A percentile compares a stretch with the other conserved stretches of the same genome.
Evolutionary conservation across 2,888 invertebrate genomes (phyloP).

Genomic region (Tolmerus cingulatus): DNA sequence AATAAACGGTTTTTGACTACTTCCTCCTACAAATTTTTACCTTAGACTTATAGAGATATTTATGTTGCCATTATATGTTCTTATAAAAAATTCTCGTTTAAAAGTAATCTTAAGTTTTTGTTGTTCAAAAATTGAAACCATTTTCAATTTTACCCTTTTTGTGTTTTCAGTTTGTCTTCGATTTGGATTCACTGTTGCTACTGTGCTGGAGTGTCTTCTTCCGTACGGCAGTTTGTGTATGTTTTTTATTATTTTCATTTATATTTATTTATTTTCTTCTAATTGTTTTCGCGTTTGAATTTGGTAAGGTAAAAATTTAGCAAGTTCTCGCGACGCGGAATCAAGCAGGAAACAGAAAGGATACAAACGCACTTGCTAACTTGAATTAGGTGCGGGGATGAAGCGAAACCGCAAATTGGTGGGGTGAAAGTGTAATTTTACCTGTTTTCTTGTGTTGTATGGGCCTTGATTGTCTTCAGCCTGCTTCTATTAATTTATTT

Average conservation of each 20-base stretch:
- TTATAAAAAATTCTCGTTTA: slow-evolving; percentile 35
- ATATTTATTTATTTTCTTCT: background rate
- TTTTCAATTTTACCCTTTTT: slow-evolving; percentile 49
- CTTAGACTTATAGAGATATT: slow-evolving; percentile 14
- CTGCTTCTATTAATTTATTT: background rate
- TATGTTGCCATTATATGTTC: slow-evolving; percentile 26
- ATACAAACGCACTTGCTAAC: background rate
- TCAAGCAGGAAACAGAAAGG: background rate
- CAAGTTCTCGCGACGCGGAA: background rate
- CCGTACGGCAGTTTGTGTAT: slow-evolving; percentile 40
- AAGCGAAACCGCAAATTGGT: background rate
- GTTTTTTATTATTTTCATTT: background rate
- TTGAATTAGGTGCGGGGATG: background rate
- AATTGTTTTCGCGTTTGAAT: background rate
- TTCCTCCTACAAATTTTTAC: slow-evolving; percentile 16
- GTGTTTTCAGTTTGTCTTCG: slow-evolving; percentile 38
- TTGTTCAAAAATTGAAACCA: slow-evolving; percentile 48
- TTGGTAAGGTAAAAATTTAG: slow-evolving; percentile 15
- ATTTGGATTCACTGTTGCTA: slow-evolving; percentile 10
- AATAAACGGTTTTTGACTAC: background rate
- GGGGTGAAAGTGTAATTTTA: background rate
- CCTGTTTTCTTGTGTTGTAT: background rate
- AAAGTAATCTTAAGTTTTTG: slow-evolving; percentile 31
- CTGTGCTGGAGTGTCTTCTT: background rate
- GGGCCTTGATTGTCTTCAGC: background rate